Conservation (phyloP, 2,888 invertebrate genomes). For the Lissonota sp. region DNA sequence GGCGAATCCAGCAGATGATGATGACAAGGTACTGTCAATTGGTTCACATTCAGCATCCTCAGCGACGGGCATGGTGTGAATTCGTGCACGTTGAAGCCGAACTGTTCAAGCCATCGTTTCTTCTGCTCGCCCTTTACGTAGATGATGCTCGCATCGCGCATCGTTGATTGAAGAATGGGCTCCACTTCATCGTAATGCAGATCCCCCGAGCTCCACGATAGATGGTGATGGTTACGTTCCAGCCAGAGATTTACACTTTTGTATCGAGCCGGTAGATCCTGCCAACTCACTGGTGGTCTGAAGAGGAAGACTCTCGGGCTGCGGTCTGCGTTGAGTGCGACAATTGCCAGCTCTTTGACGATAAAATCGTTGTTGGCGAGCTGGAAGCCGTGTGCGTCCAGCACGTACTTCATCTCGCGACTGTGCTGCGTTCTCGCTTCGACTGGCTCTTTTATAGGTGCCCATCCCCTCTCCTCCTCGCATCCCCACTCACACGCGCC, state of each 20-base stretch:
- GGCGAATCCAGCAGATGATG: background rate
- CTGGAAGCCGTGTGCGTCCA: background rate
- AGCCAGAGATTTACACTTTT: slow-evolving; percentile 16
- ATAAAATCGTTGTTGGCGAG: background rate
- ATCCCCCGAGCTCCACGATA: too few relatives aligned
- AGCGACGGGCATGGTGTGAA: too few relatives aligned
- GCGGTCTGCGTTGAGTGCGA: background rate
- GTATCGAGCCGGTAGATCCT: slow-evolving; percentile 7
- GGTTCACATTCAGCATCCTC: background rate
- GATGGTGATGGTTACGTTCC: too few relatives aligned
- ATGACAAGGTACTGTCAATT: background rate
- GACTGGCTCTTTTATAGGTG: background rate
- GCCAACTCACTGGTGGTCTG: slow-evolving; percentile 10
- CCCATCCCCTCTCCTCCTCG: background rate
- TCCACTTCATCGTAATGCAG: slow-evolving; percentile 14
- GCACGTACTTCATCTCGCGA: slow-evolving; percentile 18
- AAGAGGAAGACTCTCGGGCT: background rate
- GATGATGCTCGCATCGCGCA: too few relatives aligned
- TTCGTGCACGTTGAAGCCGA: too few relatives aligned
- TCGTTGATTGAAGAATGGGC: background rate
- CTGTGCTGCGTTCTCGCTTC: background rate
- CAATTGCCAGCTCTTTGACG: background rate
- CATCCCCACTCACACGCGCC: background rate
- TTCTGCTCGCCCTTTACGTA: too few relatives aligned
- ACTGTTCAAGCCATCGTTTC: too few relatives aligned